Percentiles rank a stretch among this genome's conserved stretches.
These are phyloP conservation scores for Drosophila monieri DNA, from an alignment of 2,888 invertebrate genomes.

Conservation along the genomic window DNA sequence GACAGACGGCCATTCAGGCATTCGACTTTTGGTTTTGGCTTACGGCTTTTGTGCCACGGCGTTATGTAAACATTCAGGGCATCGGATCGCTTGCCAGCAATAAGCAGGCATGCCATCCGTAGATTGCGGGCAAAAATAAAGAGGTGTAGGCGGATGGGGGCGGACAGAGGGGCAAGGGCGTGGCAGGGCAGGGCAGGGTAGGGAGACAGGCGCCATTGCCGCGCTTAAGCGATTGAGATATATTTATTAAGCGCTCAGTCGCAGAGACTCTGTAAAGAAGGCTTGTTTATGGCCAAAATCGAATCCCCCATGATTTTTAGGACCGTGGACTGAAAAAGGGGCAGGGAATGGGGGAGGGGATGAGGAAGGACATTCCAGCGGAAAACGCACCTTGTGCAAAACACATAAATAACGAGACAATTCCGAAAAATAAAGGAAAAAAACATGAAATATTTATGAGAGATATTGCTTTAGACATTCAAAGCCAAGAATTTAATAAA, in stretches of 20 bases:
- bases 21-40: constrained; percentile 71
- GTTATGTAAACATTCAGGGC: constrained; percentile 73
- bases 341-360: not conserved
- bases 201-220: constrained; percentile 53
- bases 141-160: constrained; percentile 3
- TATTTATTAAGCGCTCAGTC: constrained; percentile 59
- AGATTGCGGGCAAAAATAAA: constrained; percentile 10
- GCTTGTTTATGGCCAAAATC: constrained; percentile 37
- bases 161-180: not conserved
- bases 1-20: constrained; percentile 60
- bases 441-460: constrained; percentile 57
- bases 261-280: constrained; percentile 30
- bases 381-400: constrained; percentile 28
- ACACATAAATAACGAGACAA: constrained; percentile 69
- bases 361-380: not conserved
- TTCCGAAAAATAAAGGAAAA: constrained; percentile 31
- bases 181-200: constrained; percentile 12
- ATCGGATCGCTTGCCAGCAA: constrained; percentile 59
- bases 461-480: not conserved
- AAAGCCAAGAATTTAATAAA: not conserved
- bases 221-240: constrained; percentile 56
- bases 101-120: constrained; percentile 41
- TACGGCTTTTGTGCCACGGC: constrained; percentile 72
- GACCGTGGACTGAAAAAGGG: not conserved
- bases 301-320: constrained; percentile 10